These are phyloP conservation scores for Mus spretus DNA, from an alignment of 2,797 vertebrate genomes.

Conservation along the genomic window DNA sequence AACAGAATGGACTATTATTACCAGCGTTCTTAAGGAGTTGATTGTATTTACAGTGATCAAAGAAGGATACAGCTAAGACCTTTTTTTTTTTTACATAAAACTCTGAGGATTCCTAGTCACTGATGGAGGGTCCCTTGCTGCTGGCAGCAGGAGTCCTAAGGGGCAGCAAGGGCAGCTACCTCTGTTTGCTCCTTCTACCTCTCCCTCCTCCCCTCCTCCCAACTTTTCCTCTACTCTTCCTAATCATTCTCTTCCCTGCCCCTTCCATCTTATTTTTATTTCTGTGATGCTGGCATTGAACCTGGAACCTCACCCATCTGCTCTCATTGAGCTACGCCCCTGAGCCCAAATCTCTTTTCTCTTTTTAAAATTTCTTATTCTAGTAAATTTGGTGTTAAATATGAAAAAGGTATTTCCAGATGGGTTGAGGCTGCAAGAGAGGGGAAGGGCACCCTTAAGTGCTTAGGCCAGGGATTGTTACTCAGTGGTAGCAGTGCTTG, in stretches of 20 bases:
- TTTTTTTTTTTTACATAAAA: neutral
- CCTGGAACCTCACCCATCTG: neutral
- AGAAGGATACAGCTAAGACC: slow-evolving; percentile 39
- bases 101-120: neutral
- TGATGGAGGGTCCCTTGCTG: neutral
- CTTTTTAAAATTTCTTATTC: slow-evolving; percentile 41
- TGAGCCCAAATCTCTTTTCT: neutral
- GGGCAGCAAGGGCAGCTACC: too few relatives aligned
- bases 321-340: neutral
- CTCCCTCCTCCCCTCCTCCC: neutral
- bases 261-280: neutral
- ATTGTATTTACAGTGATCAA: slow-evolving; percentile 44
- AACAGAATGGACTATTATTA: neutral
- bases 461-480: too few relatives aligned
- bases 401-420: neutral
- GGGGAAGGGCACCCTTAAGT: neutral
- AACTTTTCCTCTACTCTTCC: neutral
- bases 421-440: slow-evolving; percentile 4
- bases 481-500: neutral
- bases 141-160: neutral
- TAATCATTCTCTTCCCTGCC: neutral
- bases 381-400: neutral
- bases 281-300: neutral
- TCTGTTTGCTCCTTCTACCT: neutral
- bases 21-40: slow-evolving; percentile 52